Base-by-base conservation (phyloP, 2,888 invertebrate genomes). In the Cheilosia grossa region DNA sequence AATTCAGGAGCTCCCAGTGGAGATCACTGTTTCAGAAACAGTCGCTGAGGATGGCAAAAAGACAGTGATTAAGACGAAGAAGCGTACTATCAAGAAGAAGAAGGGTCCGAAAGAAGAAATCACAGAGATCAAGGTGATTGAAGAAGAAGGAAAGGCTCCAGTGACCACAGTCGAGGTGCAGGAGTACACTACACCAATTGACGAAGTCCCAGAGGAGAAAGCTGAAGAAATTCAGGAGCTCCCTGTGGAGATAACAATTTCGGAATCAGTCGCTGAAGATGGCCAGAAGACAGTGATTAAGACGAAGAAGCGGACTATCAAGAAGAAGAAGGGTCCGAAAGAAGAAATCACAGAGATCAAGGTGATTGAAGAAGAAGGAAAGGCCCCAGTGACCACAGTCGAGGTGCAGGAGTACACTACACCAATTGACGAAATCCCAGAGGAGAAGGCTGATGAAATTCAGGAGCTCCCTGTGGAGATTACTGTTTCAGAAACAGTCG, bases 321-420 rank as follows among this genome's bases (percentile, higher is more conserved):
- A 89, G 63, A 90, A 88, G 56, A 87, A 87, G 24, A 87, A 87
- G 42, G 89, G 90, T 2, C 88, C 87, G 1, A 91, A 91, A 64
- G 87, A 91, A 82, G 91, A 92, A 88, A 87, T 92, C 0, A 93
- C 92, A 0, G 92, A 91, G 88, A 92, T 92, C n/a, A 89, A 90
- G 2, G 92, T 92, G 0, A 87, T 91, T n/a, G 90, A 92, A 88
- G 74, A 91, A 86, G 79, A 92, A 90, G 87, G 90, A 89, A 89
- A 92, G 90, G 86, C 88, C 87, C 88, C 88, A 58, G 40, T 89
- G 88, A 85, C 90, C 70, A 89, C 89, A 10, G 89, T 92, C 5
- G 88, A 88, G 4, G 89, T 89, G 10, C 64, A 79, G 21, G 89
- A 66, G 74, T 66, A 58, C 4, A 64, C 80, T 2, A 63, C 61